Percentiles rank a stretch among this genome's conserved stretches.
These are phyloP conservation scores for Thaumatotibia leucotreta DNA, from an alignment of 1,140 invertebrate species.

Conservation along the genomic window DNA sequence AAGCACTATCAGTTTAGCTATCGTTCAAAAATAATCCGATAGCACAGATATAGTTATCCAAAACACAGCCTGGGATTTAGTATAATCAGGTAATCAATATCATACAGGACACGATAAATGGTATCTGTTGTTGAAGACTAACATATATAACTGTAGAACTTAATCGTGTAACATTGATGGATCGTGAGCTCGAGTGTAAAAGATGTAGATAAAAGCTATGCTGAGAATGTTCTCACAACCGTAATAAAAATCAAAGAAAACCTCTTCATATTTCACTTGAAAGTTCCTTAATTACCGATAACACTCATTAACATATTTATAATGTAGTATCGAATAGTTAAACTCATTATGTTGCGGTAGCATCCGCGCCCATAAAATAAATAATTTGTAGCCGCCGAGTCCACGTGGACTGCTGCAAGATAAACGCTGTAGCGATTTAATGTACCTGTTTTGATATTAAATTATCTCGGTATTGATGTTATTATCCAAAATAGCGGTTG, in stretches of 20 bases:
- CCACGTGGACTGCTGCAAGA: conserved; percentile 10
- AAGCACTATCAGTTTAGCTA: conserved; percentile 36
- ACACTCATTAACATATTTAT: not conserved
- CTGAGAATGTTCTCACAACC: not conserved
- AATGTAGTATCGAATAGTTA: not conserved
- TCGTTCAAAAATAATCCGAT: conserved; percentile 41
- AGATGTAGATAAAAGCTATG: not conserved
- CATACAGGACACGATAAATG: conserved; percentile 35
- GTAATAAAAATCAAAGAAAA: not conserved
- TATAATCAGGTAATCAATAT: conserved; percentile 50
- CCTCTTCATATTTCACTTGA: not conserved
- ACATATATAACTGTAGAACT: not conserved
- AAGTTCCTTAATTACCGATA: not conserved
- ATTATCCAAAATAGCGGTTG: conserved; percentile 34
- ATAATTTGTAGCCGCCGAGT: not conserved
- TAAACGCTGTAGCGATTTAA: conserved; percentile 17
- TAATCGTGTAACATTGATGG: not conserved
- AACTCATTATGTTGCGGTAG: not conserved
- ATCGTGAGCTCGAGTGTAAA: not conserved
- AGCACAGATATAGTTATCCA: conserved; percentile 32
- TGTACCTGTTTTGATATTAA: conserved; percentile 21
- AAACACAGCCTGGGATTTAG: conserved; percentile 20
- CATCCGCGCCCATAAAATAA: not conserved
- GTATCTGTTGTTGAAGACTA: not conserved
- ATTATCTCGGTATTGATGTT: conserved; percentile 26